These are phyloP conservation scores for Clamator glandarius DNA, from an alignment of 2,797 vertebrate genomes.

Conservation along the genomic window DNA sequence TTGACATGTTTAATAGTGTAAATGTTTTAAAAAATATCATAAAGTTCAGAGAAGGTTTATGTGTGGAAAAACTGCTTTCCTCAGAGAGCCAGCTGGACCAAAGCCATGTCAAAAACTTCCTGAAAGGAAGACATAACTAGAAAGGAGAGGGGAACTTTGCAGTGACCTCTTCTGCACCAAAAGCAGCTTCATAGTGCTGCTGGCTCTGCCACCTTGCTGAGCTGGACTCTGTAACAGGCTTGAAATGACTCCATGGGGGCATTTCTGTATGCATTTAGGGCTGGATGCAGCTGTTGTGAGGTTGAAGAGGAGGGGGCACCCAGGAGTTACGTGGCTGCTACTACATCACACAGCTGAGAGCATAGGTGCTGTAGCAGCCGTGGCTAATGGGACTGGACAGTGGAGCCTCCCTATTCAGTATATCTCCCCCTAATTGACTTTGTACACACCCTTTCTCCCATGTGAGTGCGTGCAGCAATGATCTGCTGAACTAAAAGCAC, in stretches of 20 bases:
- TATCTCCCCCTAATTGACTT: neutral
- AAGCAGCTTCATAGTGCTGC: neutral
- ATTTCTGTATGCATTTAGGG: neutral
- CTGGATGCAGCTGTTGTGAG: neutral
- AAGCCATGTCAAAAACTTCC: slow-evolving; percentile 21
- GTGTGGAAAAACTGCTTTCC: neutral
- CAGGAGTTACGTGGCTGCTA: neutral
- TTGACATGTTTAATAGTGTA: neutral
- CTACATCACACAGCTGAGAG: neutral
- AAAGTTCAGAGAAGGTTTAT: slow-evolving; percentile 7
- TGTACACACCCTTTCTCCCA: neutral
- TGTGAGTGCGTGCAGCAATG: neutral
- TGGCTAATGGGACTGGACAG: neutral
- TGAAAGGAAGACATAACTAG: slow-evolving; percentile 16
- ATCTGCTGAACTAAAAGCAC: fast-evolving
- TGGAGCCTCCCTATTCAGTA: fast-evolving
- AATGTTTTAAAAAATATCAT: neutral
- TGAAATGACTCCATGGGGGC: neutral
- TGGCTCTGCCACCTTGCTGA: neutral
- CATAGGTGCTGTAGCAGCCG: fast-evolving
- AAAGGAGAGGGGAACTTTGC: neutral
- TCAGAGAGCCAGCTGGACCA: slow-evolving; percentile 7
- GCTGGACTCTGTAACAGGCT: neutral
- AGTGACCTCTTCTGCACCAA: neutral
- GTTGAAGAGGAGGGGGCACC: neutral